phyloP scores from a whole-genome alignment of 2,797 vertebrate species.

The Xiphophorus birchmanni region DNA sequence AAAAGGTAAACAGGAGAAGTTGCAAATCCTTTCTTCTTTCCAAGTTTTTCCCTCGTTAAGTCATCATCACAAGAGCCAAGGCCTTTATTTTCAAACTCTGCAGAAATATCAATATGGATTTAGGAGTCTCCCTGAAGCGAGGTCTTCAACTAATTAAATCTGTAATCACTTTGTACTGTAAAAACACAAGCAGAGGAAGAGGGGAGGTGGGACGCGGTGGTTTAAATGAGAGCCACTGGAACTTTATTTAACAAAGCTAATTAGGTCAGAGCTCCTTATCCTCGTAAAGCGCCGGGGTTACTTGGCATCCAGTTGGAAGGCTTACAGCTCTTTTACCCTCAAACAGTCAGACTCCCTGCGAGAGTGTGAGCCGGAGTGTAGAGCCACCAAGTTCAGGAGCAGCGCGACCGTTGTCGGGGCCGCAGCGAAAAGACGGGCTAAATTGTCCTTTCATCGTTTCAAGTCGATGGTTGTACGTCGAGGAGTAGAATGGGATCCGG shows the following conservation, averaged over 20 bases:
- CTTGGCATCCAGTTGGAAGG: constrained; percentile 23
- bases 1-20: constrained; percentile 65
- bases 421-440: constrained; percentile 35
- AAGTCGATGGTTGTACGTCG: not conserved
- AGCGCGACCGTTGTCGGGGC: constrained; percentile 30
- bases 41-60: constrained; percentile 47
- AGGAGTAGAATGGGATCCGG: constrained; percentile 31
- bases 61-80: constrained; percentile 44
- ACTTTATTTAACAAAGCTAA: constrained; percentile 79
- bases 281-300: constrained; percentile 49
- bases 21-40: constrained; percentile 68
- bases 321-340: constrained; percentile 44
- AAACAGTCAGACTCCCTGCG: constrained; percentile 7
- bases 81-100: constrained; percentile 53
- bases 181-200: constrained; percentile 68
- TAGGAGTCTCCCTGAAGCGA: constrained; percentile 75
- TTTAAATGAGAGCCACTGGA: constrained; percentile 63
- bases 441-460: constrained; percentile 17
- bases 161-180: constrained; percentile 78
- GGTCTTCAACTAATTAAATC: constrained; percentile 80
- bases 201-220: constrained; percentile 15
- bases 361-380: constrained; percentile 3
- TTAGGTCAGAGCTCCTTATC: constrained; percentile 72
- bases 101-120: constrained; percentile 80
- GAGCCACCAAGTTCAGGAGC: not conserved